phyloP scores from a whole-genome alignment of 2,888 invertebrate species.

The Liposcelis brunnea region DNA sequence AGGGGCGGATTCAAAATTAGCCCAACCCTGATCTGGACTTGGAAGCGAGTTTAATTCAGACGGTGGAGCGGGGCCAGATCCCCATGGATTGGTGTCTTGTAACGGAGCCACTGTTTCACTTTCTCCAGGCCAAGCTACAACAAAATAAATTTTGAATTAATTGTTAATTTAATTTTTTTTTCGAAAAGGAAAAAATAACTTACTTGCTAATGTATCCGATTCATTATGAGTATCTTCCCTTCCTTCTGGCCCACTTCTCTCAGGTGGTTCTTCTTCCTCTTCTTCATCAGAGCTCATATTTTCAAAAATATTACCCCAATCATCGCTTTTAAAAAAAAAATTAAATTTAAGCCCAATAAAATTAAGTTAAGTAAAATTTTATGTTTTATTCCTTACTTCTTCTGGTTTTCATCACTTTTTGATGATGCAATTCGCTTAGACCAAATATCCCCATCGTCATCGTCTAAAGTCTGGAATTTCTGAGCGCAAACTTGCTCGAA shows the following conservation, averaged over 20 bases:
- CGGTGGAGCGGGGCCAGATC: not conserved
- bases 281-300: constrained; percentile 17
- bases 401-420: not conserved
- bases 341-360: not conserved
- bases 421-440: not conserved
- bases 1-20: not conserved
- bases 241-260: too few relatives aligned
- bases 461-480: constrained; percentile 18
- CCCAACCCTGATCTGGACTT: not conserved
- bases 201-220: constrained; percentile 19
- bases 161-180: too few relatives aligned
- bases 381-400: not conserved
- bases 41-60: not conserved
- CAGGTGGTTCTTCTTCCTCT: constrained; percentile 7
- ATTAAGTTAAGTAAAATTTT: not conserved
- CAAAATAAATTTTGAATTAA: too few relatives aligned
- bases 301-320: constrained; percentile 8
- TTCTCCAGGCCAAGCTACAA: not conserved
- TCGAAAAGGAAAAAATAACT: constrained; percentile 11
- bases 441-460: constrained; percentile 15
- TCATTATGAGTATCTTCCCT: constrained; percentile 16
- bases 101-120: not conserved
- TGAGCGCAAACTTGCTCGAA: constrained; percentile 29
- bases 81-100: not conserved
- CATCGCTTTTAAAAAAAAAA: constrained; percentile 9